Conservation (phyloP, 2,888 invertebrate genomes). For the Galerucella pusilla region DNA sequence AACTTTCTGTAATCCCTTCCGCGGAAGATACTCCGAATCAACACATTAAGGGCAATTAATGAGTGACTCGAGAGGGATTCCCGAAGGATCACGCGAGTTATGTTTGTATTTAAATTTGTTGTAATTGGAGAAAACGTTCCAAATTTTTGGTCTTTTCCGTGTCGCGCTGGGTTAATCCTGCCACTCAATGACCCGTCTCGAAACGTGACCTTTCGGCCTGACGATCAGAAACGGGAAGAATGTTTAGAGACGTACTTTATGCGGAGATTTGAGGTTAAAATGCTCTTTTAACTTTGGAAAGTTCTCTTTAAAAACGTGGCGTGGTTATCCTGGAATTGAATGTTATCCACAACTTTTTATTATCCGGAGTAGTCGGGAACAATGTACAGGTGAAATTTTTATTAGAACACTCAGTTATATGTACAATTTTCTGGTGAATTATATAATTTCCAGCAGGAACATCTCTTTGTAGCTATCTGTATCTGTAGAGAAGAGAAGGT, state of each 20-base stretch:
- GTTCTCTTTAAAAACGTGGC: background rate
- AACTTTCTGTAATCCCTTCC: slow-evolving; percentile 32
- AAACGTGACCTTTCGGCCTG: slow-evolving; percentile 47
- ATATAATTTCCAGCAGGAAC: no score
- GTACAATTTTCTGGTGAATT: no score
- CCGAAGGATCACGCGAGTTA: slow-evolving; percentile 43
- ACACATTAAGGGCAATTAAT: slow-evolving; percentile 44
- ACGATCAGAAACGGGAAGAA: slow-evolving; percentile 11
- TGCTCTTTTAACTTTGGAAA: background rate
- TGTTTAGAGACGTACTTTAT: background rate
- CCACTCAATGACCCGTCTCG: slow-evolving; percentile 51
- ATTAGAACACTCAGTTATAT: no score
- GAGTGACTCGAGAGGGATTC: slow-evolving; percentile 46
- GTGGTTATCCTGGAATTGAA: no score
- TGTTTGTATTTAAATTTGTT: slow-evolving; percentile 52
- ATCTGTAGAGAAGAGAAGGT: no score
- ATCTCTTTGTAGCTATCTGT: no score
- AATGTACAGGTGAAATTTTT: no score
- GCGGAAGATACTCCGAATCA: slow-evolving; percentile 31
- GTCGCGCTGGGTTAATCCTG: slow-evolving; percentile 50
- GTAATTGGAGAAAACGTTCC: slow-evolving; percentile 52
- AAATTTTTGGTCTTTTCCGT: slow-evolving; percentile 49
- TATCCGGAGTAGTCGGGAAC: no score
- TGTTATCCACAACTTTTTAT: no score
- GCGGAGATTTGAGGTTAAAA: no score